A percentile compares a stretch with the other conserved stretches of the same genome.
Evolutionary conservation across 2,113 vertebrate genomes (phyloP).

Genomic region (Neolamprologus sp.): DNA sequence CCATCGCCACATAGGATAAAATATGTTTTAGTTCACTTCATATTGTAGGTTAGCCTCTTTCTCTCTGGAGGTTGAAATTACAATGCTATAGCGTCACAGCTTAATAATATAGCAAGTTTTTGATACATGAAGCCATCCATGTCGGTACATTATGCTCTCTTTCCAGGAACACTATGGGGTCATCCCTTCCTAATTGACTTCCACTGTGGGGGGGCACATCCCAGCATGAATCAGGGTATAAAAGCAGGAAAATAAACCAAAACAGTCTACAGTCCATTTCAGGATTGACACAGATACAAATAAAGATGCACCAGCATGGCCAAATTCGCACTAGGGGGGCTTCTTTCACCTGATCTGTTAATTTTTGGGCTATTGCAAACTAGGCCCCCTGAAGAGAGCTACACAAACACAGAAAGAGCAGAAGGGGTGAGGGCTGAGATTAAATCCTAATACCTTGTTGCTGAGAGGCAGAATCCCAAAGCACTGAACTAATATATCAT

Average conservation of each 20-base stretch:
- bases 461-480: background rate
- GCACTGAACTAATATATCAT: background rate
- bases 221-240: background rate
- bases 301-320: background rate
- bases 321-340: background rate
- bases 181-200: background rate
- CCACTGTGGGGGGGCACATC: background rate
- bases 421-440: background rate
- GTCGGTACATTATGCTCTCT: background rate
- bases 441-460: background rate
- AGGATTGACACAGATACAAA: background rate
- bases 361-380: background rate
- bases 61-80: background rate
- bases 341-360: background rate
- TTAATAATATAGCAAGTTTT: background rate
- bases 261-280: background rate
- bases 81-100: background rate
- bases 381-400: background rate
- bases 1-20: background rate
- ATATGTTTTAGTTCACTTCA: background rate
- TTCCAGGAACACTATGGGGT: background rate
- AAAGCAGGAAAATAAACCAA: background rate
- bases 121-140: background rate
- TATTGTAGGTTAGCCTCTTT: background rate
- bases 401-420: background rate